Evolutionary conservation across 2,888 invertebrate species (phyloP), one percentile per base, ranked within the genome.

Genomic region (Catocala fraxini): DNA sequence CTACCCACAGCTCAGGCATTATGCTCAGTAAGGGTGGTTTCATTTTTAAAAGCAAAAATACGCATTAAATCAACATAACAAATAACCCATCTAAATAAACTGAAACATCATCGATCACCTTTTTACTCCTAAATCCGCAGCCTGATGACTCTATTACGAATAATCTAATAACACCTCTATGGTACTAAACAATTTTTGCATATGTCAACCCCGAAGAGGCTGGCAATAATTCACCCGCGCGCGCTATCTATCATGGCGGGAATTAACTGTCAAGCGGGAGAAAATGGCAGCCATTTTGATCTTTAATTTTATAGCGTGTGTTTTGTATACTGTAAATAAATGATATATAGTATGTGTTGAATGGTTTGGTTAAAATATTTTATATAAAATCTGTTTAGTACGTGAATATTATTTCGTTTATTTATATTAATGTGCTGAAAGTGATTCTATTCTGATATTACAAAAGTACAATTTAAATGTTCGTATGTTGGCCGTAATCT

Each of bases 141-240:
- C 82, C 74, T 82, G 81, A 88, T 83, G 84, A 87, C 83, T 87
- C 87, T 86, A 89, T 91, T 89, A 89, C 84, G 64, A 75, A 70
- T 81, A 84, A 70, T 77, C 82, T 86, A 88, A 89, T 88, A 84
- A 85, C 85, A 90, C 89, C 90, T 89, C 87, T 87, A 85, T 91
- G 87, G 90, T 91, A 82, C 89, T 84, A 92, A 90, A 92, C 92
- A 93, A 90, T 93, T 94, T 93, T 94, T 94, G 93, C 93, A 94
- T 94, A 91, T 91, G 93, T 91, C 93, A 92, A 91, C 89, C 82
- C 84, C 68, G 71, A 75, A 73, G 88, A 83, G 79, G 76, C 81
- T 82, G 83, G 89, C 89, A 85, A 93, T 94, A 91, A 88, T 85
- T 93, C 90, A 92, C 79, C 78, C 77, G 80, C 81, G 77, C 84